Base-by-base conservation (phyloP, 2,797 vertebrate genomes). In the Caiman crocodilus region DNA sequence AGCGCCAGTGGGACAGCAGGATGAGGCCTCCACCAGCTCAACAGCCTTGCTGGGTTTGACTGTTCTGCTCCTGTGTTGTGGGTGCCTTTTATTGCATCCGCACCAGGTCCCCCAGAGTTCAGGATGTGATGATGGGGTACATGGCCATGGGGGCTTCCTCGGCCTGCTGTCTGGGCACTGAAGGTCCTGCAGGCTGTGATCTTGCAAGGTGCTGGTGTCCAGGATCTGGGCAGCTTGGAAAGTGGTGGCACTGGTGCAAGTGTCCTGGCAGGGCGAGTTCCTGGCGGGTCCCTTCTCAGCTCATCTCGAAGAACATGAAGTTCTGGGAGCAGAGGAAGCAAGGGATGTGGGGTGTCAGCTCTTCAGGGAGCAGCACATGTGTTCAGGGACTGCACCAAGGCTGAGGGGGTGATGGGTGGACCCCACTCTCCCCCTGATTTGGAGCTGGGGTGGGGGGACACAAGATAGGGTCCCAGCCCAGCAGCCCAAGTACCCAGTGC, bases 241-340 rank as follows among this genome's bases (percentile, higher is more conserved):
- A 23, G 1, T 1, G 1, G 55, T 35, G 9, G 5, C 1, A 4
- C 28, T 12, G 2, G 2, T 42, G 6, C 0, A 30, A 13, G 6
- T 50, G 26, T 73, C 13, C 57, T 0, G 1, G 42, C 17, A 7
- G 17, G 59, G 42, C 30, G 14, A 20, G 82, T 59, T 59, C 32
- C 18, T n/a, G 3, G 30, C 7, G 16, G 67, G 4, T 23, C 26
- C 16, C 60, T 67, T 26, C 79, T 98, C 95, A 98, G 95, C 98
- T 98, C 97, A 98, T 98, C 96, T 99, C 97, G 95, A 98, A 98
- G 94, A 98, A 98, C 98, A 98, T 97, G 84, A 97, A 97, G 92
- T 98, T 99, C 98, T 98, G 96, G 77, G 94, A 85, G 60, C 11
- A 17, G 14, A 73, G 16, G 5, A 28, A 3, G 9, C 85, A 56